A percentile compares a stretch with the other conserved stretches of the same genome.
Conservation (phyloP, 1,140 invertebrate genomes). For the Camponotus vicinus region DNA sequence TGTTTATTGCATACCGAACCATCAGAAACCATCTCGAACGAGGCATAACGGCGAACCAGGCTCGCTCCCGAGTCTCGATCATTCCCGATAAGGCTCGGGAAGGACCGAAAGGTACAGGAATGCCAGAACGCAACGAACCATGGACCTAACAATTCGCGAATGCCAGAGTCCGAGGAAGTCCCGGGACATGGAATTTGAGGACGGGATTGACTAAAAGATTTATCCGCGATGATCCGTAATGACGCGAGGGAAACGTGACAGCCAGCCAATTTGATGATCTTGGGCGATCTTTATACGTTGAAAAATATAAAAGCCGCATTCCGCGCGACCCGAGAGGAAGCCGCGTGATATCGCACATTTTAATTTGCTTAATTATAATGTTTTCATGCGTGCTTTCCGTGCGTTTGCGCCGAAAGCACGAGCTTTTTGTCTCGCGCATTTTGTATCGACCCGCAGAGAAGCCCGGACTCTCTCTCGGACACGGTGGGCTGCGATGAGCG, state of each 20-base stretch:
- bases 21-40: slow-evolving; percentile 49
- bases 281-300: not conserved
- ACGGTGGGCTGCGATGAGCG: slow-evolving; percentile 35
- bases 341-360: slow-evolving; percentile 34
- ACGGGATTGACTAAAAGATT: not conserved
- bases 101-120: slow-evolving; percentile 39
- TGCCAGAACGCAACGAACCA: slow-evolving; percentile 9
- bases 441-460: slow-evolving; percentile 48
- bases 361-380: slow-evolving; percentile 69
- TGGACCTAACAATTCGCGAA: slow-evolving; percentile 6
- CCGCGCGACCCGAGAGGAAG: not conserved
- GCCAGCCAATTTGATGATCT: not conserved
- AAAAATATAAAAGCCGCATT: not conserved
- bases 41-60: slow-evolving; percentile 27
- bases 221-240: not conserved
- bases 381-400: not conserved
- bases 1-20: slow-evolving; percentile 79
- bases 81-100: not conserved
- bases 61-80: slow-evolving; percentile 48
- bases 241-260: not conserved
- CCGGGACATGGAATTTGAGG: not conserved
- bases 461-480: not conserved
- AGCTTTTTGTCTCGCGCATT: slow-evolving; percentile 29
- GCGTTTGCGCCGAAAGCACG: slow-evolving; percentile 4
- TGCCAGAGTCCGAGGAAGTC: slow-evolving; percentile 3